A percentile compares a stretch with the other conserved stretches of the same genome.
phyloP scores from a whole-genome alignment of 2,888 invertebrate genomes.

The Piscicola geometra region DNA sequence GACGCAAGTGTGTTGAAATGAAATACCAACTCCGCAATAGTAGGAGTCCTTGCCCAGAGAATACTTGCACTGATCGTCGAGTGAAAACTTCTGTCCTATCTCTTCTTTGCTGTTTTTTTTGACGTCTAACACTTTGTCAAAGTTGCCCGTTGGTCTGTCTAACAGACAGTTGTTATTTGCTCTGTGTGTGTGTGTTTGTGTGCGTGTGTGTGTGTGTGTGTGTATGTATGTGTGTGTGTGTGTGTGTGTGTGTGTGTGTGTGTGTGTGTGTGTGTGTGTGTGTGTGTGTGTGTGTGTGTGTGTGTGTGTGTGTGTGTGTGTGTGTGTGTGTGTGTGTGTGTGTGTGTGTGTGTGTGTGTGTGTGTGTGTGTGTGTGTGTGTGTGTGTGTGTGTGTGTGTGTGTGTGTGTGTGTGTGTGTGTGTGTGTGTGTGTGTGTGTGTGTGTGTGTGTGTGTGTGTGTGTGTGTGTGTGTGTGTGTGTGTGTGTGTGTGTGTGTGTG shows the following conservation, averaged over 20 bases:
- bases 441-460: neutral
- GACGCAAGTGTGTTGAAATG: too few relatives aligned
- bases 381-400: neutral
- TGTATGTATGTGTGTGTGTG: neutral
- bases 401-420: neutral
- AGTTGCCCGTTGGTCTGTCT: neutral
- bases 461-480: neutral
- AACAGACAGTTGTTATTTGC: neutral
- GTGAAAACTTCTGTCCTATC: neutral
- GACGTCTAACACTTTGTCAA: neutral
- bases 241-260: neutral
- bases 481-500: neutral
- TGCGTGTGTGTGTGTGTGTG: neutral
- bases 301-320: neutral
- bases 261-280: neutral
- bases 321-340: neutral
- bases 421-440: neutral
- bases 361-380: neutral
- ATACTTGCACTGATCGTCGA: constrained; percentile 10
- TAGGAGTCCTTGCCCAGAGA: neutral
- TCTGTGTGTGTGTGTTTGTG: neutral
- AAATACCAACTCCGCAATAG: constrained; percentile 14
- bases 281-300: neutral
- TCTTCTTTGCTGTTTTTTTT: neutral
- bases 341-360: neutral